These are phyloP conservation scores for Petrolisthes manimaculis DNA, from an alignment of 2,888 invertebrate species.

Conservation along the genomic window DNA sequence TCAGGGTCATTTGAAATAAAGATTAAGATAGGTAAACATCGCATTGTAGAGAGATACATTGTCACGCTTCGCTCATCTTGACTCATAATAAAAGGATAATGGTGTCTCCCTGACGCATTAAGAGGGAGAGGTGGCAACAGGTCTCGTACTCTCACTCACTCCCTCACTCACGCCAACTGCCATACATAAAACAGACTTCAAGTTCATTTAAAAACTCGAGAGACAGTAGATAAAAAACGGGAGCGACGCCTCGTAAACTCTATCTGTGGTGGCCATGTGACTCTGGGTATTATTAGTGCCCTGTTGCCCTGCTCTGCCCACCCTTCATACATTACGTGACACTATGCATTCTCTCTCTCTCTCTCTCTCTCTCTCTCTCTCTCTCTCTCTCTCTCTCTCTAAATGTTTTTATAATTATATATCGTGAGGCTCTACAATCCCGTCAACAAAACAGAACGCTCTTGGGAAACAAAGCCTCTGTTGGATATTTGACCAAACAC, in stretches of 20 bases:
- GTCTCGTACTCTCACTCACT: neutral
- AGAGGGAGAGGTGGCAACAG: neutral
- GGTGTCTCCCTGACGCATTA: too few species aligned
- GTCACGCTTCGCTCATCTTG: too few species aligned
- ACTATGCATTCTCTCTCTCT: neutral
- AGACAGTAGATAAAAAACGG: neutral
- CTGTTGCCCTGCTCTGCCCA: neutral
- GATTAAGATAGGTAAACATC: too few species aligned
- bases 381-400: slow-evolving; percentile 2
- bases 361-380: slow-evolving; percentile 8
- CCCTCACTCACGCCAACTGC: neutral
- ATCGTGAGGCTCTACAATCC: too few species aligned
- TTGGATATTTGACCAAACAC: too few species aligned
- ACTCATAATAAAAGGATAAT: too few species aligned
- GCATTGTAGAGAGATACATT: too few species aligned
- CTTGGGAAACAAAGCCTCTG: too few species aligned
- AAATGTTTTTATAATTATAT: neutral
- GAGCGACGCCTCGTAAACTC: neutral
- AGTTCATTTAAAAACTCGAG: neutral
- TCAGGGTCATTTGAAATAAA: too few species aligned
- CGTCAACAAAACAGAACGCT: too few species aligned
- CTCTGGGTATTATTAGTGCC: neutral
- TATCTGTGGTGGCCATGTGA: neutral
- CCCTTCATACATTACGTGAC: neutral
- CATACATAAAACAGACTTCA: neutral